These are phyloP conservation scores for Pseudanteris insignis DNA, from an alignment of 2,888 invertebrate genomes.

Conservation along the genomic window DNA sequence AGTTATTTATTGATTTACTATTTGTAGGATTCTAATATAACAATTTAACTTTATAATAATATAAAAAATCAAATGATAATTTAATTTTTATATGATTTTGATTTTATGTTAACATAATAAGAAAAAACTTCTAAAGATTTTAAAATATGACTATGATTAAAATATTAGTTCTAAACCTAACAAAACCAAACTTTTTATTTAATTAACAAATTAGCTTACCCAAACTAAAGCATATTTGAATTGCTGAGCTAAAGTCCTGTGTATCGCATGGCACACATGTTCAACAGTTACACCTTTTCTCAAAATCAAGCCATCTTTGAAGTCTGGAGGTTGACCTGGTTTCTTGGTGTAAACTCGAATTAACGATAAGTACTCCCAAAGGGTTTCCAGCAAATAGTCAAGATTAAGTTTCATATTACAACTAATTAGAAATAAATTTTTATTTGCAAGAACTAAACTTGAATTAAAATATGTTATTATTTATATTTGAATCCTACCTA, in stretches of 20 bases:
- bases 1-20: no score
- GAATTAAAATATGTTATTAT: neutral
- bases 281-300: conserved; percentile 91
- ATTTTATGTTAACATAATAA: no score
- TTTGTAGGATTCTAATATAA: no score
- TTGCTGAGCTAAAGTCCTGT: conserved; percentile 88
- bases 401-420: conserved; percentile 99
- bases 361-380: conserved; percentile 94
- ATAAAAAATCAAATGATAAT: no score
- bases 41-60: no score
- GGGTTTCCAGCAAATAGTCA: conserved; percentile 88
- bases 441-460: conserved; percentile 55
- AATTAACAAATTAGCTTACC: no score
- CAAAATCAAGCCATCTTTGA: conserved; percentile 93
- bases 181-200: no score
- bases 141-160: no score
- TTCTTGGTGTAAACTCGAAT: conserved; percentile 99
- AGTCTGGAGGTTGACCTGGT: conserved; percentile 96
- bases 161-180: no score
- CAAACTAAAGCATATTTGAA: conserved; percentile 98
- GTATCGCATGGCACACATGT: conserved; percentile 97
- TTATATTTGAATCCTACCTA: conserved; percentile 76
- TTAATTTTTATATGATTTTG: no score
- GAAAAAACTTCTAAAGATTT: no score
- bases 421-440: no score